Conservation (phyloP, 2,888 invertebrate species). For the Cryptocheilus praepositus region DNA sequence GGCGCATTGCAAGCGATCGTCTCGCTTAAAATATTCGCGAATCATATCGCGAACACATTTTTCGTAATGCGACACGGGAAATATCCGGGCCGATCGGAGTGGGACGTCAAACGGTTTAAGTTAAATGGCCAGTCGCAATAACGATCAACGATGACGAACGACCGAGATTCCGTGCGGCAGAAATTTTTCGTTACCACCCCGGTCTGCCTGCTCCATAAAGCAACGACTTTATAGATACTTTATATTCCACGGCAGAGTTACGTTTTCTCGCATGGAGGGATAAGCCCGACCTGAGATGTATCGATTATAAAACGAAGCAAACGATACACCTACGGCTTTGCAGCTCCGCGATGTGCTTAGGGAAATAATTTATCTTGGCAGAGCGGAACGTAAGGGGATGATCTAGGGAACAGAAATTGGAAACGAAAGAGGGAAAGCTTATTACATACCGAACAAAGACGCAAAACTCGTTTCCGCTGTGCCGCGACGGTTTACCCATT, state of each 20-base stretch:
- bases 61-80: too few relatives aligned
- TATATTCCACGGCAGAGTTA: slow-evolving; percentile 9
- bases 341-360: slow-evolving; percentile 8
- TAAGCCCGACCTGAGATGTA: slow-evolving; percentile 1
- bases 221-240: slow-evolving; percentile 14
- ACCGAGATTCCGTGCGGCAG: slow-evolving; percentile 1
- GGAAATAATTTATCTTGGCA: slow-evolving; percentile 12
- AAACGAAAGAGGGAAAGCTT: too few relatives aligned
- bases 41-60: too few relatives aligned
- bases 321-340: slow-evolving; percentile 2
- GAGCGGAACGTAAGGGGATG: slow-evolving; percentile 1
- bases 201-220: slow-evolving; percentile 14
- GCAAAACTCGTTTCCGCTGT: too few relatives aligned
- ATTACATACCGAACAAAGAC: too few relatives aligned
- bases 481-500: too few relatives aligned
- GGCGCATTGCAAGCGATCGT: too few relatives aligned
- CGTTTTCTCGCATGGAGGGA: slow-evolving; percentile 5
- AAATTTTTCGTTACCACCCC: slow-evolving; percentile 1
- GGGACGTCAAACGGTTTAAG: background rate
- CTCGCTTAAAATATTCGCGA: too few relatives aligned
- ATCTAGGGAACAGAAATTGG: slow-evolving; percentile 2
- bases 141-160: slow-evolving; percentile 1
- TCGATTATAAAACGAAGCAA: slow-evolving; percentile 14
- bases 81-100: background rate
- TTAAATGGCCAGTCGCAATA: slow-evolving; percentile 3